Base-by-base conservation (phyloP, 1,140 invertebrate species). In the Pteromalus puparum region DNA sequence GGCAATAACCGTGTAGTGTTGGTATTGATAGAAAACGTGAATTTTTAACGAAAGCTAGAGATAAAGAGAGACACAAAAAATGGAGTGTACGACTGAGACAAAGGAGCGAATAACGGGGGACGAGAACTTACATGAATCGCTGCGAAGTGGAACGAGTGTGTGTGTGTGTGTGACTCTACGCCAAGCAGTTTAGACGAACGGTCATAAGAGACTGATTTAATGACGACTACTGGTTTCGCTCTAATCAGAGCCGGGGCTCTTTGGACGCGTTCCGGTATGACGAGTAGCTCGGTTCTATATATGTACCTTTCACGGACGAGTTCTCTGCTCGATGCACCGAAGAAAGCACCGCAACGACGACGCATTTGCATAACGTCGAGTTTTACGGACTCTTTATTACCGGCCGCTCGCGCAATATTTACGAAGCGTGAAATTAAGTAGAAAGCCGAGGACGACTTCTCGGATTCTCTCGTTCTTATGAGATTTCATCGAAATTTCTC, bases 61-160 rank as follows among this genome's bases (percentile, higher is more conserved):
- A n/a, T n/a, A 34, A 34, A 0, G 30, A 34, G 30, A 34, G 7
- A 42, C 38, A 42, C 38, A 10, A 7, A 42, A 75, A 34, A 46
- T 4, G 73, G 21, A 75, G 38, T 38, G 21, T 38, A 13, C 38
- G 15, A 75, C 21, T 24, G 38, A 75, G 73, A 75, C 73, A 75
- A 75, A 75, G 73, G 42, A 9, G 21, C 1, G 61, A n/a, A 5
- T 34, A 34, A 34, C 3, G 61, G 61, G 61, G 15, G 9, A 75
- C 13, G 73, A 75, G 73, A 75, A 75, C 73, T 42, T 75, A 42
- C 38, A 46, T 46, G 73, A 42, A 21, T 75, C 73, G 12, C 73
- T 5, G 9, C 34, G 2, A 12, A 4, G 34, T 34, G 38, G 34
- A n/a, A 21, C 28, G 42, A 42, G n/a, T 0, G n/a, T 21, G n/a